These are phyloP conservation scores for Linepithema humile DNA, from an alignment of 1,140 invertebrate species.

Conservation along the genomic window DNA sequence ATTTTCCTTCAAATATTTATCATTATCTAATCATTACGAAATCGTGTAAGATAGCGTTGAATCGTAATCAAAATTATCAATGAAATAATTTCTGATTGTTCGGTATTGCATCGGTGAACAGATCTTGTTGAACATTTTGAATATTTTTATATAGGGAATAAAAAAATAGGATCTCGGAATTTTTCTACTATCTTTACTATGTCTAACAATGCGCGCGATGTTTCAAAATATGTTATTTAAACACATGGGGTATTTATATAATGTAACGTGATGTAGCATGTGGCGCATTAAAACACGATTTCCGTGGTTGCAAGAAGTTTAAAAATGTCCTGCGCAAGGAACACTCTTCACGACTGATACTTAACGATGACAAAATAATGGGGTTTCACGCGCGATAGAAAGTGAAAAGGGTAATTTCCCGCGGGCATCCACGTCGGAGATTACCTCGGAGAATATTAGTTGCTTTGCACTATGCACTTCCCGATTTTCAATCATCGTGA, in stretches of 20 bases:
- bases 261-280: neutral
- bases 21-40: neutral
- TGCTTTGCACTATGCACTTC: constrained; percentile 4
- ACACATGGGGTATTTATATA: no score
- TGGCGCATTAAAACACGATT: neutral
- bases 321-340: neutral
- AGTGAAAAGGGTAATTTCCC: constrained; percentile 32
- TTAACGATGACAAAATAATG: neutral
- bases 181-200: no score
- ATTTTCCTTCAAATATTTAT: neutral
- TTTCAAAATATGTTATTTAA: no score
- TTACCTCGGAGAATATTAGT: constrained; percentile 5
- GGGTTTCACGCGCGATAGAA: constrained; percentile 15
- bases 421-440: neutral
- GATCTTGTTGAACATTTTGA: no score
- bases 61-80: neutral
- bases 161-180: no score
- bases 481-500: constrained; percentile 44
- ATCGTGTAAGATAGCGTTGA: neutral
- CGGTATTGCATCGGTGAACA: no score
- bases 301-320: neutral
- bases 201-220: no score
- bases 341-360: neutral
- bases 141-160: no score
- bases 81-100: neutral